These are phyloP conservation scores for Mus minutoides DNA, from an alignment of 2,797 vertebrate genomes.

Conservation along the genomic window DNA sequence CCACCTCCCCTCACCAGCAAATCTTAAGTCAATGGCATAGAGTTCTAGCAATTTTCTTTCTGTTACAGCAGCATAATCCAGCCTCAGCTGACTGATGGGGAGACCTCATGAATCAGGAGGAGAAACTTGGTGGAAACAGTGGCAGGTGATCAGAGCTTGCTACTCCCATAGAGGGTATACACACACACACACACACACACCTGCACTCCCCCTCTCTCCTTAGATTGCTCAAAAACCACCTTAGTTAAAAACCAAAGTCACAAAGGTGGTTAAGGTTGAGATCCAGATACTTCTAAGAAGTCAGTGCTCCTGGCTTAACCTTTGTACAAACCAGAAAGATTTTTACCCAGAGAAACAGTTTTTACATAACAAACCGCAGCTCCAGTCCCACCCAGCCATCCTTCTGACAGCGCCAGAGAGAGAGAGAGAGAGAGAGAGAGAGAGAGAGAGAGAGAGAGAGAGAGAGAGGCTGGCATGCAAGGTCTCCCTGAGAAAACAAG, in stretches of 20 bases:
- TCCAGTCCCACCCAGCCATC: not conserved
- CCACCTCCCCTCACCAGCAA: not conserved
- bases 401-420: conserved; percentile 22
- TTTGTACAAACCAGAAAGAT: conserved; percentile 35
- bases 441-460: too few relatives aligned
- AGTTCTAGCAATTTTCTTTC: not conserved
- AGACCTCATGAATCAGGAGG: not conserved
- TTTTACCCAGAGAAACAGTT: conserved; percentile 36
- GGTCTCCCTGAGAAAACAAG: not conserved
- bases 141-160: not conserved
- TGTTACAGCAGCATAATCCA: not conserved
- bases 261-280: not conserved
- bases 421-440: too few relatives aligned
- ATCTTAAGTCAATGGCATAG: not conserved
- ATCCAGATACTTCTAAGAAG: not conserved
- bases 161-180: not conserved
- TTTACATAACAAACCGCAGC: conserved; percentile 7
- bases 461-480: not conserved
- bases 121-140: not conserved
- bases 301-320: conserved; percentile 16
- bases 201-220: not conserved
- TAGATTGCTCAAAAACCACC: not conserved
- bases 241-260: conserved; percentile 53
- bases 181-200: not conserved
- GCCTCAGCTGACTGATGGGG: not conserved